Conservation (phyloP, 1,140 invertebrate species). For the Tetragonula clypearis region DNA sequence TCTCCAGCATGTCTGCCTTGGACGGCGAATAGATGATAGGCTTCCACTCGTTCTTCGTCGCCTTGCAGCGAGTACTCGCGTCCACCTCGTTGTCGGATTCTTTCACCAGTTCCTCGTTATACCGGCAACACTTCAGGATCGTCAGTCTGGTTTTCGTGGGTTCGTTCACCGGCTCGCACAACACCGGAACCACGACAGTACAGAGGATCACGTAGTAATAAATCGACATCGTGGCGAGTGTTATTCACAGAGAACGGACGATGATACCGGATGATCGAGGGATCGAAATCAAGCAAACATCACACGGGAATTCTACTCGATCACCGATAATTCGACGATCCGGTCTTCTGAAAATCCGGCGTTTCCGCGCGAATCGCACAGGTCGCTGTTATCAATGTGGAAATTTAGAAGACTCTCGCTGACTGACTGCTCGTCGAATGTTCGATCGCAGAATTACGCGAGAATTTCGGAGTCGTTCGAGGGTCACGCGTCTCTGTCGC, state of each 20-base stretch:
- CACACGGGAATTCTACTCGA: neutral
- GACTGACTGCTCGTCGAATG: neutral
- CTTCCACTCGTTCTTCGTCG: conserved; percentile 73
- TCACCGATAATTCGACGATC: neutral
- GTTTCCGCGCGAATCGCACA: neutral
- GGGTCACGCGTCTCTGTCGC: neutral
- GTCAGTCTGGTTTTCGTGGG: conserved; percentile 54
- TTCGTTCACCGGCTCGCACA: conserved; percentile 20
- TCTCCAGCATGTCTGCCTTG: conserved; percentile 66
- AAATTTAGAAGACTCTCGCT: no score
- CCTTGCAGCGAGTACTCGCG: conserved; percentile 57
- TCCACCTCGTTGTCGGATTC: conserved; percentile 36
- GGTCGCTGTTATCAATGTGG: neutral
- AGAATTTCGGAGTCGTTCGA: neutral
- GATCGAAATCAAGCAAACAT: conserved; percentile 6
- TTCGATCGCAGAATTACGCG: neutral
- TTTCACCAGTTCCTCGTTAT: conserved; percentile 74
- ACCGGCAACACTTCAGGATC: conserved; percentile 82
- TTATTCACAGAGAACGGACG: neutral
- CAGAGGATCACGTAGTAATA: conserved; percentile 1
- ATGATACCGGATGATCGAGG: neutral
- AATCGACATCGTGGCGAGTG: neutral
- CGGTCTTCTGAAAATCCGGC: neutral
- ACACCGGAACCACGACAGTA: neutral
- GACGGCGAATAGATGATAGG: conserved; percentile 82